Evolutionary conservation across 2,113 vertebrate genomes (phyloP), one percentile per base, ranked within the genome.

Genomic region (Gadus chalcogrammus): DNA sequence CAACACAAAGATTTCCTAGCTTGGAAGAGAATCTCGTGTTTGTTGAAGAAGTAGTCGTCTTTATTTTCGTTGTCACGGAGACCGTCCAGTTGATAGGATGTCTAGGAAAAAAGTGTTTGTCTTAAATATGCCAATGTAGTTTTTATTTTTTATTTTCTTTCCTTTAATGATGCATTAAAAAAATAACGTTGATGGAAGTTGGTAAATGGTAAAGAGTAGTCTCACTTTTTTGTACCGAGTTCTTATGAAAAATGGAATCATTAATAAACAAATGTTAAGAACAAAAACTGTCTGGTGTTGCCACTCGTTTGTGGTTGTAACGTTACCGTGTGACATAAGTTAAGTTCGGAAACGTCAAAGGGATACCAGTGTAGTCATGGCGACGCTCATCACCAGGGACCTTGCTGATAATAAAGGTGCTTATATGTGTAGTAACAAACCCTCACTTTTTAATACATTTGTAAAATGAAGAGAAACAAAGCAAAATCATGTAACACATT

Each of bases 71-170:
- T 82, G 88, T 89, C 74, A 73, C 87, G 88, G 88, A 89, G 89
- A 90, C 93, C 88, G 92, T 93, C 93, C 93, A 82, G 93, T 93
- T 94, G 94, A 91, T 95, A 94, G 95, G 90, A 90, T 95, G 93
- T 91, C 89, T 96, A 96, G 94, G 90, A 91, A 48, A 35, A 35
- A 93, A 91, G 94, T 95, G 94, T 97, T 94, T 94, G 96, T 98
- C 95, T 93, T 95, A 90, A 93, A 92, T 96, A 93, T 92, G 91
- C 94, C 93, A 86, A 91, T 92, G 95, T 99, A 98, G 95, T 95
- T 94, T 93, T 92, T 93, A 92, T 94, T 94, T 58, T 58, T 58
- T 20, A 20, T 58, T 58, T 58, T 58, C 6, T 15, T 58, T 58
- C 24, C 61, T 92, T 94, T 93, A 93, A 88, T 83, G 89, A 95